phyloP scores from a whole-genome alignment of 2,888 invertebrate species.

The Sthenelais limicola region DNA sequence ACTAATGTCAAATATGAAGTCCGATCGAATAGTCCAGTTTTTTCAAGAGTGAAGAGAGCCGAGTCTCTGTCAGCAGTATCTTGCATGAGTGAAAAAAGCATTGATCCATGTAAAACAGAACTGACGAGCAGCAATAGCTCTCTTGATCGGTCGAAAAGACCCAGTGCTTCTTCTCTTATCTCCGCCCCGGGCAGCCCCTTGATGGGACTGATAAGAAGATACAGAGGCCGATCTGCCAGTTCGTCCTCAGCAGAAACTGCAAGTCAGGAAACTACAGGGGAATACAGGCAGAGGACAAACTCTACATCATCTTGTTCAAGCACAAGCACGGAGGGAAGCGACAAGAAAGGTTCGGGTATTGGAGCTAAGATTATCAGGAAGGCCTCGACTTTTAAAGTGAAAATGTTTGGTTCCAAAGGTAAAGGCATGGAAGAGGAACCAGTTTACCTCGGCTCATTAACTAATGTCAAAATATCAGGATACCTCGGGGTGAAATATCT shows the following conservation, averaged over 20 bases:
- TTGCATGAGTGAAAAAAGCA: no score
- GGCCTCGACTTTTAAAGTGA: slow-evolving; percentile 60
- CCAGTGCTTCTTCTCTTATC: no score
- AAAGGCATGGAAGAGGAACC: background rate
- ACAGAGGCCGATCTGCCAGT: background rate
- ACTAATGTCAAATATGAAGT: no score
- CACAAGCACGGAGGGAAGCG: background rate
- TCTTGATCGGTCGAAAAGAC: no score
- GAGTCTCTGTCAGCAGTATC: no score
- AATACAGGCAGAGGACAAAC: background rate
- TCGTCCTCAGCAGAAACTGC: no score
- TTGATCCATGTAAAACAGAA: no score
- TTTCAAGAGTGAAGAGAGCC: no score
- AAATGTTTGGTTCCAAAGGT: slow-evolving; percentile 52
- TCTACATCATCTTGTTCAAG: slow-evolving; percentile 1
- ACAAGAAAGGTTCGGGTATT: background rate
- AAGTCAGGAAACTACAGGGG: no score
- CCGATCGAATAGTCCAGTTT: no score
- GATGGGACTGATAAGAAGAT: slow-evolving; percentile 2
- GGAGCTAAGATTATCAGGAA: slow-evolving; percentile 53
- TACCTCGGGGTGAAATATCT: slow-evolving; percentile 54
- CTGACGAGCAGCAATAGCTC: no score
- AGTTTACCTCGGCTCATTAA: slow-evolving; percentile 1
- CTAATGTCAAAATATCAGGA: slow-evolving; percentile 44
- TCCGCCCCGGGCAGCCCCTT: background rate